Evolutionary conservation across 2,888 invertebrate genomes (phyloP), one percentile per base, ranked within the genome.

Genomic region (Melanchra persicariae): DNA sequence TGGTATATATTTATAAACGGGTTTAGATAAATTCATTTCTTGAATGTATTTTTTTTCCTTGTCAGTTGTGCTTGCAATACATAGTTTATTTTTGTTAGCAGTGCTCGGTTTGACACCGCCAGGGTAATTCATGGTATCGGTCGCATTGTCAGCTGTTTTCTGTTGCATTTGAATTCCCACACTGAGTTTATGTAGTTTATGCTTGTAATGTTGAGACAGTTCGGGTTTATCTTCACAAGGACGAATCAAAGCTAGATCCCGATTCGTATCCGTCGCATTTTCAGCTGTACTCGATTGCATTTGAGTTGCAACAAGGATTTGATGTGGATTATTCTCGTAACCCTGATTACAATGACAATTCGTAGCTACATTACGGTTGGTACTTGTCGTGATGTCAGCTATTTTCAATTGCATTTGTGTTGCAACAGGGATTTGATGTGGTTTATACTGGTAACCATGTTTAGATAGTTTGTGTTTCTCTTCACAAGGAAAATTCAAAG

Each of bases 161-260:
- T 15, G 10, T 24, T 64, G 69, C 17, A 15, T 66, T 34, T 34
- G 52, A 12, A n/a, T 55, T 69, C n/a, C 37, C 26, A 19, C 5
- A 17, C n/a, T 1, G 0, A 24, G 5, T 68, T n/a, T 6, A 51
- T 6, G 30, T 6, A 30, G 30, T n/a, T n/a, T 30, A 30, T 30
- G 4, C 26, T 40, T 40, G 8, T 15, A 52, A 2, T 52, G 26
- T 40, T 40, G 30, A 30, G 3, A 10, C 8, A n/a, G 19, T 34
- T 7, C 22, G 9, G 9, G 3, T 12, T 4, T 24, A 3, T 22
- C 17, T 51, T 24, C 24, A 52, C 3, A 49, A 24, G 51, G 24
- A 9, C 4, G 17, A 37, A 37, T 40, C 12, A 37, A 49, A 49
- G 5, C 15, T 15, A 26, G 12, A 40, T 24, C 8, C 7, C 37